Percentiles rank a stretch among this genome's conserved stretches.
These are phyloP conservation scores for Takifugu ocellatus DNA, from an alignment of 2,797 vertebrate genomes.

Conservation along the genomic window DNA sequence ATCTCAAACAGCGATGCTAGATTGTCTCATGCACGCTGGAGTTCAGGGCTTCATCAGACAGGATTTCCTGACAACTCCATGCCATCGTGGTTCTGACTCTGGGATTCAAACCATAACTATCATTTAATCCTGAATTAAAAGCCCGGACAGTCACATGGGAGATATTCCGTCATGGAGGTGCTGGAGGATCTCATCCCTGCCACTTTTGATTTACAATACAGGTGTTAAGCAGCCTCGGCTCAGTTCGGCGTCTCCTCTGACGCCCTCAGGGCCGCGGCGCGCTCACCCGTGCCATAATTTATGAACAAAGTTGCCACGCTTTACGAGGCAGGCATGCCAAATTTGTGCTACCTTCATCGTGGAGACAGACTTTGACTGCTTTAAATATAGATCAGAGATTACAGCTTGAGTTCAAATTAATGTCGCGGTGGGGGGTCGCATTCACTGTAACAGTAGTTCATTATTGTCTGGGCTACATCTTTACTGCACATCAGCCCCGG, in stretches of 20 bases:
- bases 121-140: constrained; percentile 24
- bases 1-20: constrained; percentile 26
- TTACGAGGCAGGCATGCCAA: constrained; percentile 64
- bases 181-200: constrained; percentile 47
- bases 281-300: constrained; percentile 61
- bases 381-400: constrained; percentile 70
- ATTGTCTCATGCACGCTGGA: constrained; percentile 22
- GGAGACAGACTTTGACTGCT: constrained; percentile 46
- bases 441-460: constrained; percentile 3
- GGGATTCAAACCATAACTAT: no score
- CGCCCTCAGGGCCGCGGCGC: constrained; percentile 58
- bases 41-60: constrained; percentile 4
- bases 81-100: no score
- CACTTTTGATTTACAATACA: constrained; percentile 72
- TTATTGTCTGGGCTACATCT: background rate
- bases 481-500: background rate
- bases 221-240: constrained; percentile 65
- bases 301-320: constrained; percentile 63
- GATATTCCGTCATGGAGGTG: constrained; percentile 40
- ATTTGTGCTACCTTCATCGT: constrained; percentile 63
- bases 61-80: no score
- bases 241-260: constrained; percentile 64
- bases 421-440: background rate
- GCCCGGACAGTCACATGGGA: constrained; percentile 31
- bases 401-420: constrained; percentile 46